Base-by-base conservation (phyloP, 2,888 invertebrate species). In the Harpalus rufipes region DNA sequence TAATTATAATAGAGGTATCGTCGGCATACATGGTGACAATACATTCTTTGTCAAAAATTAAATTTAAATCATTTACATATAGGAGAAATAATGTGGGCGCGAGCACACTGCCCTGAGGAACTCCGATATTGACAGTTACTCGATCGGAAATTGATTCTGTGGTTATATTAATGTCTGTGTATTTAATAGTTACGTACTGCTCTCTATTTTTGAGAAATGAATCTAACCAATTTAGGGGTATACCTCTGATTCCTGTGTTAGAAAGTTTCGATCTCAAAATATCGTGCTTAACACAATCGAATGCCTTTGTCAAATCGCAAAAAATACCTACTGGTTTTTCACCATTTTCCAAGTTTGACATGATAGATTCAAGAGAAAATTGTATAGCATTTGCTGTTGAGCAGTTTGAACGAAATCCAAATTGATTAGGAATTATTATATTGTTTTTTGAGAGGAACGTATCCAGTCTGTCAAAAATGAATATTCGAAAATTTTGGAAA, bases 271-370 rank as follows among this genome's bases (percentile, higher is more conserved):
- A 58, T n/a, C n/a, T n/a, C n/a, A n/a, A n/a, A n/a, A n/a, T n/a
- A n/a, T n/a, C 16, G n/a, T 58, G 58, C 1, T n/a, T 58, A n/a
- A 58, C 58, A 5, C 58, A 58, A 58, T 58, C 58, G 16, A n/a
- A 58, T n/a, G 58, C 58, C 16, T 58, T 58, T 12, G 14, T 7
- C 16, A 58, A 16, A 58, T 58, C 58, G 16, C 58, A 58, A 10
- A 58, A 58, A 58, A 58, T 58, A 7, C 16, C 58, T 58, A 58
- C 7, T 14, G 58, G 58, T 16, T 58, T 58, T 58, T 58, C 58
- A n/a, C 58, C 58, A 58, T 58, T 58, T n/a, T 58, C 10, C 7
- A 58, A 1, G 12, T 58, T 16, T 10, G n/a, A 12, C 58, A n/a
- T n/a, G 14, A 58, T 58, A 58, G 7, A 12, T 58, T 58, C 58